These are phyloP conservation scores for Malurus splendens DNA, from an alignment of 2,797 vertebrate species.

Conservation along the genomic window DNA sequence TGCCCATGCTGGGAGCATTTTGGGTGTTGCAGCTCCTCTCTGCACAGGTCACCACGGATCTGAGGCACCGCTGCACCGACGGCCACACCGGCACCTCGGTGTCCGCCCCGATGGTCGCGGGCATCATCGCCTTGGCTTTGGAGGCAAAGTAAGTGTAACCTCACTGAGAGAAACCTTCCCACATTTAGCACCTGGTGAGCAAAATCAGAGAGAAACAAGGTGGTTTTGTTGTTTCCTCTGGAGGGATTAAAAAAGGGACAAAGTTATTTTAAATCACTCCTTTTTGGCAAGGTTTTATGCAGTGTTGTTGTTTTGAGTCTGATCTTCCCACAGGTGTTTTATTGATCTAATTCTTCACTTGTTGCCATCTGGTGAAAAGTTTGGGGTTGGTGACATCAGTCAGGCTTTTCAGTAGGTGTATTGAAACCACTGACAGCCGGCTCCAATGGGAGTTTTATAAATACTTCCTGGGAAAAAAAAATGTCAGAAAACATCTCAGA, in stretches of 20 bases:
- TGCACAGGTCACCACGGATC: slow-evolving; percentile 74
- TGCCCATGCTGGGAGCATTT: fast-evolving
- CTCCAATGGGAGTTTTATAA: not conserved
- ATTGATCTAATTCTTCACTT: slow-evolving; percentile 22
- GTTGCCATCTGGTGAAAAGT: not conserved
- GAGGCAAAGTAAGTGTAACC: slow-evolving; percentile 76
- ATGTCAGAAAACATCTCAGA: not conserved
- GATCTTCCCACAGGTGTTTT: slow-evolving; percentile 6
- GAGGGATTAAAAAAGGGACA: not conserved
- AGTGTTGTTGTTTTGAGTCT: not conserved
- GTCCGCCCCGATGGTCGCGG: slow-evolving; percentile 78
- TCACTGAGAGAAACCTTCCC: not conserved
- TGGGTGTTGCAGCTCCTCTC: not conserved
- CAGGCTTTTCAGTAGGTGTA: not conserved
- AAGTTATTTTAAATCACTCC: not conserved
- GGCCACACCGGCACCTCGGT: slow-evolving; percentile 79
- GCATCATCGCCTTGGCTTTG: slow-evolving; percentile 76
- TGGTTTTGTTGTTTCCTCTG: not conserved
- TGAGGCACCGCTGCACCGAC: slow-evolving; percentile 74
- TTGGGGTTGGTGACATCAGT: not conserved
- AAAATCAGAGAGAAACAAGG: not conserved
- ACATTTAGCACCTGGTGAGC: not conserved
- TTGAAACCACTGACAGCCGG: not conserved
- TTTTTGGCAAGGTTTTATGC: not conserved
- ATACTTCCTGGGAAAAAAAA: not conserved